Base-by-base conservation (phyloP, 1,140 invertebrate species). In the Micrasema longulum region DNA sequence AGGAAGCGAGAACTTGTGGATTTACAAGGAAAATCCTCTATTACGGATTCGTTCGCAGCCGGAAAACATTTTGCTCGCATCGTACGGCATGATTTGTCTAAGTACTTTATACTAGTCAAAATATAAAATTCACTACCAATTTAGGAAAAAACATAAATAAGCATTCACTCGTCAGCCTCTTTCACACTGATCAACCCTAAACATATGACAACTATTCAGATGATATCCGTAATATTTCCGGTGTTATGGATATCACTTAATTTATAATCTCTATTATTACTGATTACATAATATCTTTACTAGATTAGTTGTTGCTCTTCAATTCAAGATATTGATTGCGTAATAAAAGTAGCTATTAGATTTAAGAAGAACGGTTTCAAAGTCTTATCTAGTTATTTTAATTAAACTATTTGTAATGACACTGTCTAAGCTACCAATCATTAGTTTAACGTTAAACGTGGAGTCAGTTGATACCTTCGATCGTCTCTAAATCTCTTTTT, bases 141-240 rank as follows among this genome's bases (percentile, higher is more conserved):
- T 69, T 63, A 62, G 31, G 55, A 62, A 10, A 69, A 69, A 69
- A 62, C 43, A 69, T 63, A 69, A 41, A 62, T 31, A 69, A 69
- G 41, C 73, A 69, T 52, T 63, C 73, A 75, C 72, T 72, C 73
- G 52, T 72, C 48, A 72, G 65, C 20, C 43, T 47, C 74, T 41
- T 72, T 72, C 74, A 76, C 63, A 72, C 74, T 53, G 67, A 60
- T 76, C 74, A 71, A 76, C 67, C 71, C 74, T 76, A 76, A 76
- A 76, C 70, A 76, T 76, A 70, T 76, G 72, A 76, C 74, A 76
- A 76, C 70, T 72, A 76, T 76, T 76, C 74, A 70, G 70, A 69
- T 72, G 74, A 72, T 76, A 76, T 76, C 73, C 45, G 73, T 71
- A 74, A 66, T n/a, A n/a, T n/a, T 74, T 63, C 53, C 66, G 64